Evolutionary conservation across 37 sponge, comb jelly and placozoan genomes (phyloP), one percentile per base, ranked within the genome.

Genomic region (Petrosia ficiformis): DNA sequence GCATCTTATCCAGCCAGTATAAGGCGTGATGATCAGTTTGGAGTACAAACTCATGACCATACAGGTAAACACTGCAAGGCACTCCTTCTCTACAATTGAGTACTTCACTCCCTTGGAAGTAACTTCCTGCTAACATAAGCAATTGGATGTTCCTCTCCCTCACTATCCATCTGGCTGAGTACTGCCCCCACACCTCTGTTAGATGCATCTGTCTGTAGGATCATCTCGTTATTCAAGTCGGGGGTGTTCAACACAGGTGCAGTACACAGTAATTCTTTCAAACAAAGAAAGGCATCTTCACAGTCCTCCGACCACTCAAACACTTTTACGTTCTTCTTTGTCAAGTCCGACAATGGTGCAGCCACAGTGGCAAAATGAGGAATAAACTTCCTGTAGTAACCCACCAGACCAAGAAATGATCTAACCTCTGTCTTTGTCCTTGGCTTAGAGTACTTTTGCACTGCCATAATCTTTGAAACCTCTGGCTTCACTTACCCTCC

Each of bases 301-400:
- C 84, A 83, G 21, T 73, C 38, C 2, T 21, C 42, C 32, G 76
- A 79, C 89, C 89, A 89, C 4, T 30, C 6, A 33, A 89, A 61
- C 1, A 21, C 3, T 5, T 78, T 68, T 39, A 84, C 71, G 0
- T 37, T 31, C 57, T 79, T 89, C 75, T 52, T 76, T 16, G 82
- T 82, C 22, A 87, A 42, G 38, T 87, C 78, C 31, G 88, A 70
- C 67, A 87, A 32, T 1, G 71, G 73, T 1, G 70, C 67, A 8
- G 73, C 82, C 36, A 77, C 39, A 1, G 67, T 42, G 22, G 83
- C 67, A 39, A 73, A 89, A 16, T 74, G 31, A 3, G 85, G 80
- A n/a, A 85, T 86, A 37, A 85, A 85, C 44, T 64, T 60, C 54
- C 78, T 59, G 42, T 90, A 86, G 43, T 90, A 90, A 5, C 88